Conservation (phyloP, 2,888 invertebrate genomes). For the Toxonevra muliebris region DNA sequence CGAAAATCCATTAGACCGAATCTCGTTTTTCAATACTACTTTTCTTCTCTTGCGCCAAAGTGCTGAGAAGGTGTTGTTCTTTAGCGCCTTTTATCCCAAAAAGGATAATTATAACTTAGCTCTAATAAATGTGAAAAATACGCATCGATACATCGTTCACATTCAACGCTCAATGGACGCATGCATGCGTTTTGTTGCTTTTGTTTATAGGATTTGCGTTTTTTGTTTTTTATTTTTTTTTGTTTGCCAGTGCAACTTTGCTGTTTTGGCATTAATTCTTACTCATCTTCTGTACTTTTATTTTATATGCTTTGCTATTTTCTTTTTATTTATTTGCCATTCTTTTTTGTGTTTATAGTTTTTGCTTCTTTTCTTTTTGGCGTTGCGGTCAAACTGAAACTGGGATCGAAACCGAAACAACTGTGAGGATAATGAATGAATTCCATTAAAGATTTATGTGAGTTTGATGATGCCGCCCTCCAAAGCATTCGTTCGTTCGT, state of each 20-base stretch:
- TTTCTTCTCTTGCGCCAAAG: conserved; percentile 29
- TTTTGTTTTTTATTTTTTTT: conserved; percentile 16
- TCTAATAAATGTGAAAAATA: conserved; percentile 44
- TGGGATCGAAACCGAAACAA: conserved; percentile 32
- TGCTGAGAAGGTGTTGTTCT: conserved; percentile 62
- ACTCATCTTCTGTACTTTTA: conserved; percentile 36
- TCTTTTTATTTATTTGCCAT: conserved; percentile 18
- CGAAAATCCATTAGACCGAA: neutral
- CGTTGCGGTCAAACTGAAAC: conserved; percentile 29
- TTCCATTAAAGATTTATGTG: conserved; percentile 59
- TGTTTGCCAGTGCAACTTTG: conserved; percentile 18
- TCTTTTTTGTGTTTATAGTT: conserved; percentile 7
- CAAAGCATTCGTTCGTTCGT: conserved; percentile 30
- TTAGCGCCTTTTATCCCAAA: conserved; percentile 54
- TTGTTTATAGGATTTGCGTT: conserved; percentile 20
- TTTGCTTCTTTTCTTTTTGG: conserved; percentile 9
- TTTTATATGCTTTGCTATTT: conserved; percentile 31
- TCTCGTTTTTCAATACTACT: neutral
- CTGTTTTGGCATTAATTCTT: conserved; percentile 21
- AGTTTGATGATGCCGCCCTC: conserved; percentile 60
- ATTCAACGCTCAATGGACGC: too few species aligned
- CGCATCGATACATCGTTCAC: conserved; percentile 26
- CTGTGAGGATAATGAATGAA: conserved; percentile 39
- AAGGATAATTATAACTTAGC: conserved; percentile 56
- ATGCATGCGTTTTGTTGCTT: conserved; percentile 14